Percentiles rank a stretch among this genome's conserved stretches.
These are phyloP conservation scores for Spodoptera picta DNA, from an alignment of 2,888 invertebrate genomes.

Conservation along the genomic window DNA sequence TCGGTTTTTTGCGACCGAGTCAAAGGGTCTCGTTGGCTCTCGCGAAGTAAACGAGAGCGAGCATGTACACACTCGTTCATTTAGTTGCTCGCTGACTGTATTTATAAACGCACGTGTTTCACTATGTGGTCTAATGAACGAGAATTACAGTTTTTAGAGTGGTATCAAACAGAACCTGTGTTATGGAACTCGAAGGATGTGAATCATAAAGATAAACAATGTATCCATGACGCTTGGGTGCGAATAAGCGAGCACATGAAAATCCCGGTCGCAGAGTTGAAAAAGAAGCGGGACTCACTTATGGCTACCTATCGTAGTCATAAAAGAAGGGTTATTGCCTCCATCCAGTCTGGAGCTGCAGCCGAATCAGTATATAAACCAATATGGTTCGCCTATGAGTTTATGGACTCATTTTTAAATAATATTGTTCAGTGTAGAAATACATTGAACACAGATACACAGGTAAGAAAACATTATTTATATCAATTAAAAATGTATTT, in stretches of 20 bases:
- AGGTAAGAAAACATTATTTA: too few species aligned
- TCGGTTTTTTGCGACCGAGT: neutral
- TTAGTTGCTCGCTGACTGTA: neutral
- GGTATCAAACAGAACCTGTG: neutral
- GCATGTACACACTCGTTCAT: neutral
- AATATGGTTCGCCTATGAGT: neutral
- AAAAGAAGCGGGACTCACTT: neutral
- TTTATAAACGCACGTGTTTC: neutral
- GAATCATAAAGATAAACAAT: neutral
- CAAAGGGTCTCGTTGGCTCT: neutral
- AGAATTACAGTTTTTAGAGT: neutral
- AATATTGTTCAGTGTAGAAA: neutral
- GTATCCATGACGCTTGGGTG: neutral
- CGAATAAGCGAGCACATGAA: neutral
- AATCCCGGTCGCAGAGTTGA: neutral
- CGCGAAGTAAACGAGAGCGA: neutral
- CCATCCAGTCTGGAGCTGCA: neutral
- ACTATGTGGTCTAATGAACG: neutral
- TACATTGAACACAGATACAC: too few species aligned
- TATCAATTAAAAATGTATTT: too few species aligned
- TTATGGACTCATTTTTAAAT: neutral
- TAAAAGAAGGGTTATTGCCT: neutral
- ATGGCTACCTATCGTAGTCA: neutral
- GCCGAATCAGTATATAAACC: neutral
- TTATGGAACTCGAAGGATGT: neutral